Conservation (phyloP, 2,113 vertebrate species). For the Thalassoma bifasciatum region DNA sequence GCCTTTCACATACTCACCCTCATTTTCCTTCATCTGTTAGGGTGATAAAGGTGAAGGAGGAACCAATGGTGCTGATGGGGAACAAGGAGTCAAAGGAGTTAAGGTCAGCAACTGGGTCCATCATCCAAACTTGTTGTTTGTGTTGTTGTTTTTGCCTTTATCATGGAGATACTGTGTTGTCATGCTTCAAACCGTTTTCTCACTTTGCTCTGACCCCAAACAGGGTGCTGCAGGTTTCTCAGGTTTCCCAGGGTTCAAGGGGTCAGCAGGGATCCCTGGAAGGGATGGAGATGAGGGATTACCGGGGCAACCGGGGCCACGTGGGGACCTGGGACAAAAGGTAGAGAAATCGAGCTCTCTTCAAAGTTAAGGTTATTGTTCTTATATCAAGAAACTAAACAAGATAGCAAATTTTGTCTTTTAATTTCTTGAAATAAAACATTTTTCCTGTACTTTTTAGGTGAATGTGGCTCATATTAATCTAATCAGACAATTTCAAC, state of each 20-base stretch:
- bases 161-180: not conserved
- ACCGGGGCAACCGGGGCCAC: conserved; percentile 78
- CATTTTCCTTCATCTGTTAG: conserved; percentile 63
- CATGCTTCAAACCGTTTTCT: not conserved
- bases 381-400: too few relatives aligned
- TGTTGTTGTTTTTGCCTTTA: not conserved
- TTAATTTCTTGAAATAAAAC: too few relatives aligned
- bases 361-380: too few relatives aligned
- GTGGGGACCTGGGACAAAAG: conserved; percentile 83
- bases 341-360: conserved; percentile 61
- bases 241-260: conserved; percentile 89
- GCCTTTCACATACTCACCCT: not conserved
- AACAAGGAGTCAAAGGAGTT: conserved; percentile 84
- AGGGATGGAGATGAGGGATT: conserved; percentile 74
- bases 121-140: not conserved
- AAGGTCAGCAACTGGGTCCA: conserved; percentile 80
- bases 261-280: conserved; percentile 82
- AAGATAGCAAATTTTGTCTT: too few relatives aligned
- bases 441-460: too few relatives aligned
- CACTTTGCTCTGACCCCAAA: conserved; percentile 3
- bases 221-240: conserved; percentile 86
- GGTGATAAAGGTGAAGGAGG: conserved; percentile 85
- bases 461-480: too few relatives aligned
- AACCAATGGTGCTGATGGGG: conserved; percentile 76
- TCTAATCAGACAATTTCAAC: too few relatives aligned